A percentile compares a stretch with the other conserved stretches of the same genome.
Evolutionary conservation across 1,140 invertebrate species (phyloP).

Genomic region (Formica selysi): DNA sequence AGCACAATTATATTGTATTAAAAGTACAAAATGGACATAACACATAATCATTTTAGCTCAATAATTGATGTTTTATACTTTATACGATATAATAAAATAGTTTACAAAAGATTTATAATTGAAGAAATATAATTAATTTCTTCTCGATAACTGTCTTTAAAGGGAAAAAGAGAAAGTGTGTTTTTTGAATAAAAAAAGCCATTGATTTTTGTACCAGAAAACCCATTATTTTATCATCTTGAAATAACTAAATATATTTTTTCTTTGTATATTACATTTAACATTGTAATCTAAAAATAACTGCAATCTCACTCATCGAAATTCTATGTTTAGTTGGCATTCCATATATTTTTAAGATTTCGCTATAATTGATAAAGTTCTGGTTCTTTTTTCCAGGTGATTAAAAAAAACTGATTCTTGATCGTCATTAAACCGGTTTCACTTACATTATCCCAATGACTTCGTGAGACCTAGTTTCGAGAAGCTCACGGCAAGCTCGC

Average conservation of each 20-base stretch:
- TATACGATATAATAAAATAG: neutral
- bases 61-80: slow-evolving; percentile 32
- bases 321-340: neutral
- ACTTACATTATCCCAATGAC: slow-evolving; percentile 27
- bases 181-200: too few species aligned
- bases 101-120: neutral
- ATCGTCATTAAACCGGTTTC: slow-evolving; percentile 54
- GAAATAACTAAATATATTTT: too few species aligned
- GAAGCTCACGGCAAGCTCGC: slow-evolving; percentile 32
- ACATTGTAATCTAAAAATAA: neutral
- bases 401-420: slow-evolving; percentile 37
- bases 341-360: neutral
- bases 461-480: slow-evolving; percentile 30
- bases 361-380: neutral
- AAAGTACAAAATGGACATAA: neutral
- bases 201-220: too few species aligned
- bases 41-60: neutral
- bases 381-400: neutral
- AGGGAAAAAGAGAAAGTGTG: neutral
- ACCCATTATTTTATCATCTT: too few species aligned
- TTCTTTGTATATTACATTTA: too few species aligned
- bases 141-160: neutral
- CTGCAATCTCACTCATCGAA: neutral
- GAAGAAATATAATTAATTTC: slow-evolving; percentile 1
- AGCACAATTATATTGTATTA: neutral